Evolutionary conservation across 2,797 vertebrate species (phyloP).

Genomic region (Tapirus indicus): DNA sequence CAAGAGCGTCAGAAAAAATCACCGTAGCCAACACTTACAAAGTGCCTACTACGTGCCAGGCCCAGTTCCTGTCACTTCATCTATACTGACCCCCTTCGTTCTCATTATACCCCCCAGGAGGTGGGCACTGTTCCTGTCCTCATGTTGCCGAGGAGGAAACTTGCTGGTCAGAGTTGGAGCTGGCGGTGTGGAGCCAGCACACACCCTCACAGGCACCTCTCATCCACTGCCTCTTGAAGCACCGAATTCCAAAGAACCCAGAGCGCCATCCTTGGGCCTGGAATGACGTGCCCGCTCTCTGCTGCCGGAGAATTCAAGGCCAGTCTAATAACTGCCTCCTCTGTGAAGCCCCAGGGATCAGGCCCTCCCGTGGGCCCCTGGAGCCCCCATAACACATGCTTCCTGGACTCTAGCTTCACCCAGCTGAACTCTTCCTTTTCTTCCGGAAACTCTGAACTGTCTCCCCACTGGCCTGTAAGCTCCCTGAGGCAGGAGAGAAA

Average conservation of each 20-base stretch:
- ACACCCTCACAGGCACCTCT: neutral
- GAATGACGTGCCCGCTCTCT: accelerated
- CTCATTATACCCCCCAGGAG: neutral
- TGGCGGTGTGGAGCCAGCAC: neutral
- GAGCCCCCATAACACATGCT: neutral
- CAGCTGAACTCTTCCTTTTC: neutral
- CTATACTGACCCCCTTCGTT: neutral
- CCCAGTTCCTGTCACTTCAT: neutral
- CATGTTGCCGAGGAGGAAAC: neutral
- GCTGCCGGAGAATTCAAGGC: neutral
- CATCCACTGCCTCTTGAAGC: neutral
- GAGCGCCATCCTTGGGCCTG: accelerated
- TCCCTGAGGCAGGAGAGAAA: neutral
- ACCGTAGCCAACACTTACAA: neutral
- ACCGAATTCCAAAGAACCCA: neutral
- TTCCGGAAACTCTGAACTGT: neutral
- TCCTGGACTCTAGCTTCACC: neutral
- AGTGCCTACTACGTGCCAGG: neutral
- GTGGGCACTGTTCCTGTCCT: neutral
- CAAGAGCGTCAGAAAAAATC: neutral
- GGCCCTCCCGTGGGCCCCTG: neutral
- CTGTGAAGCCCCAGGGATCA: neutral
- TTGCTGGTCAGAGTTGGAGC: neutral
- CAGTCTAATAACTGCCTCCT: neutral
- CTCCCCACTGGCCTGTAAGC: neutral